These are phyloP conservation scores for Cryptus viduatorius DNA, from an alignment of 2,888 invertebrate genomes.

Conservation along the genomic window DNA sequence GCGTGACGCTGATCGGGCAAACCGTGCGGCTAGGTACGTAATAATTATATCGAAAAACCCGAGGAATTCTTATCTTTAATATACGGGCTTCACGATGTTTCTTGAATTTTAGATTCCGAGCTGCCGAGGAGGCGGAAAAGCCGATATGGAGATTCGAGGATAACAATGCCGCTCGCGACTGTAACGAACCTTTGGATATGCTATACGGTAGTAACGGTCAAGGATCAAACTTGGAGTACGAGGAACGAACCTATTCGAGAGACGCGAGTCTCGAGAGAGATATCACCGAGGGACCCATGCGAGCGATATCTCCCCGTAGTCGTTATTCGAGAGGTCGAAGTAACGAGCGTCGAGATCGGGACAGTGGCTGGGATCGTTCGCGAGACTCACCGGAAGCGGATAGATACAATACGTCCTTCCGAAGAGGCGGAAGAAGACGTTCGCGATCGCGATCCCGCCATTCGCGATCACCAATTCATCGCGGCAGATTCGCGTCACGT, in stretches of 20 bases:
- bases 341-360: slow-evolving; percentile 63
- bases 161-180: slow-evolving; percentile 72
- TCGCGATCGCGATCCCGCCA: slow-evolving; percentile 56
- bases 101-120: slow-evolving; percentile 71
- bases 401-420: slow-evolving; percentile 68
- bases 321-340: slow-evolving; percentile 53
- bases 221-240: slow-evolving; percentile 74
- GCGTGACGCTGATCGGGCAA: slow-evolving; percentile 72
- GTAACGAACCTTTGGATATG: slow-evolving; percentile 74
- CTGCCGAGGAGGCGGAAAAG: slow-evolving; percentile 73
- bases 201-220: slow-evolving; percentile 75
- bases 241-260: slow-evolving; percentile 75
- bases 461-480: slow-evolving; percentile 64
- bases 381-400: slow-evolving; percentile 76
- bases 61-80: not conserved
- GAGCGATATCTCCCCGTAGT: slow-evolving; percentile 38
- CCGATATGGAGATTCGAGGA: slow-evolving; percentile 76
- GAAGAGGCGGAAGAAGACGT: slow-evolving; percentile 69
- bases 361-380: slow-evolving; percentile 76
- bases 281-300: slow-evolving; percentile 73
- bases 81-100: not conserved
- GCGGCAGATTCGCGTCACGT: slow-evolving; percentile 68
- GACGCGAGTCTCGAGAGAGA: slow-evolving; percentile 80
- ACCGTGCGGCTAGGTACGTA: slow-evolving; percentile 59
- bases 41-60: not conserved